Conservation (phyloP, 2,113 vertebrate species). For the Dascyllus trimaculatus region DNA sequence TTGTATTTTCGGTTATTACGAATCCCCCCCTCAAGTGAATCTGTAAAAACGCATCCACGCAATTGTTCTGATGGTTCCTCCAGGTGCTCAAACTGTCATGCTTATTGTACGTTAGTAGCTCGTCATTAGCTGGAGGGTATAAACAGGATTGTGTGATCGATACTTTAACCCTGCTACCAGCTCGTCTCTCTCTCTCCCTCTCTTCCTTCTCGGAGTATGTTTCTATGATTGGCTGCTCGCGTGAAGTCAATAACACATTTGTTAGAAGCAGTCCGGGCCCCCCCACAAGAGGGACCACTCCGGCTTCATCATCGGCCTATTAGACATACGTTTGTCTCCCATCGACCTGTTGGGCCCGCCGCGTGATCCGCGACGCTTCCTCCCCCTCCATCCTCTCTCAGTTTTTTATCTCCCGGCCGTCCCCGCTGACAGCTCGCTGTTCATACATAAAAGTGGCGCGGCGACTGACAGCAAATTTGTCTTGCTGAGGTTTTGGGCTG, state of each 20-base stretch:
- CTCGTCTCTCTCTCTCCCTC: constrained; percentile 39
- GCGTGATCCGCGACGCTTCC: constrained; percentile 56
- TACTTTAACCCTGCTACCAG: constrained; percentile 50
- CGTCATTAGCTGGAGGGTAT: constrained; percentile 50
- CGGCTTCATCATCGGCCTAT: constrained; percentile 78
- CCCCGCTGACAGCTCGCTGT: constrained; percentile 46
- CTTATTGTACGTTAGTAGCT: constrained; percentile 55
- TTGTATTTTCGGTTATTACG: constrained; percentile 30
- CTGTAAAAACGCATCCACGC: constrained; percentile 2
- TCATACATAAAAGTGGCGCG: constrained; percentile 58
- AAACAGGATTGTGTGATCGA: constrained; percentile 60
- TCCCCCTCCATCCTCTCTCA: constrained; percentile 30
- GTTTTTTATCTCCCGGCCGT: constrained; percentile 14
- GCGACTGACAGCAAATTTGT: constrained; percentile 73
- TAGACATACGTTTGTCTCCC: constrained; percentile 78
- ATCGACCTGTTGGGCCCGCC: constrained; percentile 69
- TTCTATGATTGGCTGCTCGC: constrained; percentile 56
- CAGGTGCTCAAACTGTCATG: constrained; percentile 35
- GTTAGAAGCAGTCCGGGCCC: constrained; percentile 48
- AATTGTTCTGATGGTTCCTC: constrained; percentile 46
- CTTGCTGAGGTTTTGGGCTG: constrained; percentile 64
- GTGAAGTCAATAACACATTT: constrained; percentile 79
- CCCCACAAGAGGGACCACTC: constrained; percentile 65
- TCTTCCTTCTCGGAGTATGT: constrained; percentile 32
- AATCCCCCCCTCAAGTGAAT: constrained; percentile 16